Evolutionary conservation across 2,113 vertebrate genomes (phyloP).

Genomic region (Pyrgilauda ruficollis): DNA sequence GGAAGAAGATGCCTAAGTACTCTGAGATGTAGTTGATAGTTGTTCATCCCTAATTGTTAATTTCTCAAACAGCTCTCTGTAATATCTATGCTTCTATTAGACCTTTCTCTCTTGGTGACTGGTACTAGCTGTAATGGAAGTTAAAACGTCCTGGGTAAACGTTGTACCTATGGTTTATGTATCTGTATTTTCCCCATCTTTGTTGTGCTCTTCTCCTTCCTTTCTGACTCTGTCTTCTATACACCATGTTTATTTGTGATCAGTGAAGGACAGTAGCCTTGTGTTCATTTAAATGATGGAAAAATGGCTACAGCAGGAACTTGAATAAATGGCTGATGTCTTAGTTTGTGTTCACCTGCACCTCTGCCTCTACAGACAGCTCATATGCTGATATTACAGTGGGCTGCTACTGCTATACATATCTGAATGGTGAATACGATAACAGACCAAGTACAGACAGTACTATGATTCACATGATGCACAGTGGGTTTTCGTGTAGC

Average conservation of each 20-base stretch:
- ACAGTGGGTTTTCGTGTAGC: not conserved
- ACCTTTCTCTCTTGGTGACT: not conserved
- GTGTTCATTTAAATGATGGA: not conserved
- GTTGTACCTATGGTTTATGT: not conserved
- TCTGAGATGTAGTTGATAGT: not conserved
- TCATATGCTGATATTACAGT: not conserved
- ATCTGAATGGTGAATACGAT: not conserved
- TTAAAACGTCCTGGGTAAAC: not conserved
- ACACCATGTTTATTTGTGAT: not conserved
- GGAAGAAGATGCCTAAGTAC: not conserved
- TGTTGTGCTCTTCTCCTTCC: not conserved
- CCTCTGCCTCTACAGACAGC: not conserved
- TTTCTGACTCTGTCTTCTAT: not conserved
- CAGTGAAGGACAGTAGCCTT: not conserved
- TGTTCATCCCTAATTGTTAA: not conserved
- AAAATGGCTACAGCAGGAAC: not conserved
- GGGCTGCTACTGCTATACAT: not conserved
- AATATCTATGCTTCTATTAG: not conserved
- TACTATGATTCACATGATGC: not conserved
- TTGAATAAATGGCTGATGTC: not conserved
- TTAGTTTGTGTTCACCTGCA: not conserved
- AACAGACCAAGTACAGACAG: not conserved
- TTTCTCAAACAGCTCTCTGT: not conserved
- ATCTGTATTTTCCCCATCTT: not conserved
- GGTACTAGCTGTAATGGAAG: not conserved